phyloP scores from a whole-genome alignment of 2,888 invertebrate species.

The Eupithecia abbreviata region DNA sequence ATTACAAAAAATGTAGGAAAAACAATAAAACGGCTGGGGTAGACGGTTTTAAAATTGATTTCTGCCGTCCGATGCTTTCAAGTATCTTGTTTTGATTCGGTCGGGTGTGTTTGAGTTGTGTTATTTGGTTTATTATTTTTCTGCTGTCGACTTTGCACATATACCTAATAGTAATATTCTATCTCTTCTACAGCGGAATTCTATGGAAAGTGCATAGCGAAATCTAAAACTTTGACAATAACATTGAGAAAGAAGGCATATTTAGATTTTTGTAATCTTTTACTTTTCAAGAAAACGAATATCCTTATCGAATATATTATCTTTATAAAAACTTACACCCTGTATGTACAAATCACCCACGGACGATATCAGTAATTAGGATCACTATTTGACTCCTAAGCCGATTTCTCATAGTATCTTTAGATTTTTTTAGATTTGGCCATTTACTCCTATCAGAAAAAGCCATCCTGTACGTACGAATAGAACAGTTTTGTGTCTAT shows the following conservation, averaged over 20 bases:
- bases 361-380: not conserved
- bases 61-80: slow-evolving; percentile 51
- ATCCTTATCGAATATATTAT: too few relatives aligned
- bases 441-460: not conserved
- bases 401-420: not conserved
- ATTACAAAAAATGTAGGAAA: slow-evolving; percentile 82
- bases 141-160: not conserved
- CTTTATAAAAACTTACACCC: too few relatives aligned
- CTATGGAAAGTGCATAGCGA: too few relatives aligned
- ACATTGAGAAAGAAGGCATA: too few relatives aligned
- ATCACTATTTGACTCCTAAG: not conserved
- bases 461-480: not conserved
- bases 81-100: slow-evolving; percentile 24
- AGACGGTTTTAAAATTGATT: slow-evolving; percentile 77
- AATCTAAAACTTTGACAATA: too few relatives aligned
- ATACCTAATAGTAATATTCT: not conserved
- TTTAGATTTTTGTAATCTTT: too few relatives aligned
- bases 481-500: too few relatives aligned
- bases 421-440: not conserved
- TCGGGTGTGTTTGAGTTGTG: not conserved
- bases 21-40: slow-evolving; percentile 77
- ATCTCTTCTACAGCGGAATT: not conserved
- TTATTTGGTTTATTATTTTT: slow-evolving; percentile 13
- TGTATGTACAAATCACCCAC: not conserved
- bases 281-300: too few relatives aligned